These are phyloP conservation scores for Dasyurus viverrinus DNA, from an alignment of 2,113 vertebrate genomes.

Conservation along the genomic window DNA sequence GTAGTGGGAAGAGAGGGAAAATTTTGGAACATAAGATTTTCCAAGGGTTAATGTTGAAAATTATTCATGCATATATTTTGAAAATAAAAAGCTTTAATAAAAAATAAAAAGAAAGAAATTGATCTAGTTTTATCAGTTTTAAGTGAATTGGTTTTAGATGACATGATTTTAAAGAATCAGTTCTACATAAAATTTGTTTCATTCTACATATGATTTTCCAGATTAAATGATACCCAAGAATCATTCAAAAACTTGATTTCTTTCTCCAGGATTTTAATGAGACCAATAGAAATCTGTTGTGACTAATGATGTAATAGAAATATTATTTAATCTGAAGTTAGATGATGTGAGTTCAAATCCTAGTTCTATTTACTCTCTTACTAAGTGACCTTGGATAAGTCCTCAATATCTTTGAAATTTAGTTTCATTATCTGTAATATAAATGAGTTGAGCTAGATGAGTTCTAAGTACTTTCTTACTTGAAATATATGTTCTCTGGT, in stretches of 20 bases:
- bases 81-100: too few species aligned
- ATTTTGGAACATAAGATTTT: too few species aligned
- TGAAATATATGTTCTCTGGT: neutral
- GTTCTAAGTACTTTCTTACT: neutral
- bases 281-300: neutral
- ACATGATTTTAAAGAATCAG: neutral
- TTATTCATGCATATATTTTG: too few species aligned
- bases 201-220: neutral
- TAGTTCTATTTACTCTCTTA: neutral
- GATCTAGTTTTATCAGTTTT: neutral
- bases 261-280: neutral
- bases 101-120: neutral
- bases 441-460: neutral
- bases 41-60: too few species aligned
- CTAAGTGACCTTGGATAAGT: neutral
- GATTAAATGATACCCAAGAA: neutral
- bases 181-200: neutral
- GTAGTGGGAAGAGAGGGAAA: too few species aligned
- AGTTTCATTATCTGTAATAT: neutral
- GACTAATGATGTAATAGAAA: neutral
- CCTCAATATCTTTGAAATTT: neutral
- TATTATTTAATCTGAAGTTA: neutral
- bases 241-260: neutral
- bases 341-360: neutral
- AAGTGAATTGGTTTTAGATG: neutral